Percentiles rank a stretch among this genome's conserved stretches.
Conservation (phyloP, 2,888 invertebrate species). For the Cristatella mucedo region DNA sequence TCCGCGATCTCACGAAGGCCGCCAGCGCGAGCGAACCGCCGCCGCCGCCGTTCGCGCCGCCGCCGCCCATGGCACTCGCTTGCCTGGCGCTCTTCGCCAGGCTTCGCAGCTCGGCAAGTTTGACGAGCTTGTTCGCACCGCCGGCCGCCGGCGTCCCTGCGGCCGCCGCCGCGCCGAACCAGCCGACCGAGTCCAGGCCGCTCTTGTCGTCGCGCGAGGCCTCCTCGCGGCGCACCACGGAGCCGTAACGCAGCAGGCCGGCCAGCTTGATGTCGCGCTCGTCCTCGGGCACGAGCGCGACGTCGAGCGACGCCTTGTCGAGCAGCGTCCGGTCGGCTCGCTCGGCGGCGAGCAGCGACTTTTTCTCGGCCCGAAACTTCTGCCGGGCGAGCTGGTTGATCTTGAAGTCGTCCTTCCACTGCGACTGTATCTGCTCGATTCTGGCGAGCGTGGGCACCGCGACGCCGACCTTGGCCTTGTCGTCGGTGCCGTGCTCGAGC, state of each 20-base stretch:
- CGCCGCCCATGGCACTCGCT: no score
- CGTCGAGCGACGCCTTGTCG: constrained; percentile 58
- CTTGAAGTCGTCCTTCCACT: constrained; percentile 79
- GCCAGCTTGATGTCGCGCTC: constrained; percentile 67
- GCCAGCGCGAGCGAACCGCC: no score
- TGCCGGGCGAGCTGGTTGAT: constrained; percentile 70
- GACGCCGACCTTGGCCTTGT: constrained; percentile 38
- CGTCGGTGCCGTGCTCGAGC: constrained; percentile 75
- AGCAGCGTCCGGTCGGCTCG: constrained; percentile 54
- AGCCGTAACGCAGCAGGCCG: constrained; percentile 47
- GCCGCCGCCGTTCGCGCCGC: no score
- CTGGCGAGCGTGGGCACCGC: constrained; percentile 44
- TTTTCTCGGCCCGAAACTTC: constrained; percentile 52
- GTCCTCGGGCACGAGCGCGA: constrained; percentile 59
- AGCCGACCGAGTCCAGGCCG: no score
- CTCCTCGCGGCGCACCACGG: no score
- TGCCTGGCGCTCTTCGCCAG: no score
- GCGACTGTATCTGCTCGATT: constrained; percentile 57
- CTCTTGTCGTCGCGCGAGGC: no score
- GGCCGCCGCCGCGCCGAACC: no score
- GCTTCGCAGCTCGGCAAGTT: no score
- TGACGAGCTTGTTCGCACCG: no score
- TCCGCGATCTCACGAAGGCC: no score
- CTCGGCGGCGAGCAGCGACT: constrained; percentile 53
- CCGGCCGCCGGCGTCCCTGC: no score